Base-by-base conservation (phyloP, 2,797 vertebrate species). In the Acanthurus tractus region DNA sequence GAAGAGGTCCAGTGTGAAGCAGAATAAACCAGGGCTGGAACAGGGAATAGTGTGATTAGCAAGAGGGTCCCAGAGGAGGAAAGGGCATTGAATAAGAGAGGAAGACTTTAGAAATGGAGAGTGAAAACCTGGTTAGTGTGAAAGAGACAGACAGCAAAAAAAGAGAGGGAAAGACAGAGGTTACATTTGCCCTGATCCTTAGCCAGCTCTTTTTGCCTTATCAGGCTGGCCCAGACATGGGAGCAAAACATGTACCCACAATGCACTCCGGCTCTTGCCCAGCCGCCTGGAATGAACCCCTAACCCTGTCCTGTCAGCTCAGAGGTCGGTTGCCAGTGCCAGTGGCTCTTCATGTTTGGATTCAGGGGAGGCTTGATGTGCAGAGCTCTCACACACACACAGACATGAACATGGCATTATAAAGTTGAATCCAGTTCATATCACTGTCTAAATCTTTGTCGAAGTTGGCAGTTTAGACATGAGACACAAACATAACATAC, bases 161-260 rank as follows among this genome's bases (percentile, higher is more conserved):
- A 53, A 83, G 70, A 70, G 72, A 52, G 62, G 48, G 25, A 59
- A 63, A 78, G 76, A 84, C 74, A 78, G 79, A 79, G 84, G 76
- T 87, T 90, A 80, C 61, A 49, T 74, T 76, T 20, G 1, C 64
- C 68, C 77, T 89, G 91, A 86, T 91, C 82, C 86, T 82, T 70
- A 61, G 90, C 89, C 92, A 91, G 81, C 78, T 64, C 22, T 84
- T 84, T 86, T 85, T 66, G 87, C 76, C 91, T 94, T 94, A 94
- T 94, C 93, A 86, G 87, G n/a, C 56, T 45, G 6, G 76, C 63
- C 87, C 93, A 94, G 93, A 86, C 86, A 77, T 82, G 75, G 59
- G 40, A 76, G 71, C 45, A 84, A 82, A 86, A 61, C 79, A 80
- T 78, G 74, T 75, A 83, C 70, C 89, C 82, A 79, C 84, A 89